Percentiles rank a stretch among this genome's conserved stretches.
These are phyloP conservation scores for Nothobranchius kuhntae DNA, from an alignment of 2,113 vertebrate genomes.

Conservation along the genomic window DNA sequence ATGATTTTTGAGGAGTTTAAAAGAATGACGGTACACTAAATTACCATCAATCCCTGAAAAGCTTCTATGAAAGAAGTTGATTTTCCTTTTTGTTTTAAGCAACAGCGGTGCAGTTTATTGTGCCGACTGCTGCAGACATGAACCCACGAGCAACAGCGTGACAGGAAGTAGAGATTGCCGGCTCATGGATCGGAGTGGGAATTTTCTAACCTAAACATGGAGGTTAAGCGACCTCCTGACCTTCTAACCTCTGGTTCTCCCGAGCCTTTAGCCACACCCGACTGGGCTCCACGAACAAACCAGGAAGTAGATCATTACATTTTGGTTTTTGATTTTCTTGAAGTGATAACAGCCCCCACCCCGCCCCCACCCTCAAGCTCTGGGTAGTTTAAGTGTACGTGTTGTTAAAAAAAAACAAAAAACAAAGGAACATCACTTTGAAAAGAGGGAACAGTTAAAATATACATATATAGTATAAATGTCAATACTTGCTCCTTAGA, in stretches of 20 bases:
- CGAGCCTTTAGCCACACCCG: not conserved
- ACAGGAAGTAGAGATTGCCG: not conserved
- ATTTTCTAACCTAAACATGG: not conserved
- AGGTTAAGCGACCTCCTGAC: not conserved
- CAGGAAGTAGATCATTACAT: not conserved
- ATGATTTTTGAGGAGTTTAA: too few species aligned
- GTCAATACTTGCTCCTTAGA: slow-evolving; percentile 74
- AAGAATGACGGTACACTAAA: too few species aligned
- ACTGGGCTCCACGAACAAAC: not conserved
- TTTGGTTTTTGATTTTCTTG: slow-evolving; percentile 8
- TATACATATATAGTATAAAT: slow-evolving; percentile 71
- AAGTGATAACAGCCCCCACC: not conserved
- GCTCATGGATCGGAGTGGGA: not conserved
- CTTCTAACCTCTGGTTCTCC: not conserved
- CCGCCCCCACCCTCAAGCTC: not conserved
- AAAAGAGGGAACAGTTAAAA: slow-evolving; percentile 76
- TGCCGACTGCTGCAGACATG: not conserved
- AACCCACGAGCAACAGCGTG: not conserved
- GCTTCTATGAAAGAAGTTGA: not conserved
- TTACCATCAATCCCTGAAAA: too few species aligned
- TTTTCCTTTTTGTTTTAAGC: not conserved
- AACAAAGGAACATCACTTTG: slow-evolving; percentile 57
- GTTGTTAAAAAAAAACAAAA: slow-evolving; percentile 58
- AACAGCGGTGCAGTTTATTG: not conserved
- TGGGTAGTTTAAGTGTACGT: slow-evolving; percentile 44